Evolutionary conservation across 1,140 invertebrate species (phyloP).

Genomic region (Maconellicoccus hirsutus): DNA sequence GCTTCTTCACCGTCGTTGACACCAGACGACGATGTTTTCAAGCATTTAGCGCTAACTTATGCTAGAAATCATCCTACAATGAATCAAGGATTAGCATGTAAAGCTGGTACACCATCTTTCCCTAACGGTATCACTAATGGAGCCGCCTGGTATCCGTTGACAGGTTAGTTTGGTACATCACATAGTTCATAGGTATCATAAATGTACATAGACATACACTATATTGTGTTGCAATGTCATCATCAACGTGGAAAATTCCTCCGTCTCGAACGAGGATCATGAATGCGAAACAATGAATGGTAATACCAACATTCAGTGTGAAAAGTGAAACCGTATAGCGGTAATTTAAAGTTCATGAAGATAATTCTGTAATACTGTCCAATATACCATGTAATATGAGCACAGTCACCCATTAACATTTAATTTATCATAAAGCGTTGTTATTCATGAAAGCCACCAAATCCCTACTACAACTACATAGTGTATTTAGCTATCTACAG

Average conservation of each 20-base stretch:
- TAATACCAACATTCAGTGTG: not conserved
- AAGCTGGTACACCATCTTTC: constrained; percentile 55
- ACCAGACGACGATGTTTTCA: constrained; percentile 89
- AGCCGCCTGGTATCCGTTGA: constrained; percentile 82
- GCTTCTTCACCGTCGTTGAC: constrained; percentile 40
- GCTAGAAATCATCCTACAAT: constrained; percentile 79
- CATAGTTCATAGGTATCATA: too few species aligned
- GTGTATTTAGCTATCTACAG: too few species aligned
- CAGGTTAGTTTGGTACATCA: constrained; percentile 41
- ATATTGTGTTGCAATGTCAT: too few species aligned
- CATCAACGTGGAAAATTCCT: not conserved
- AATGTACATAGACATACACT: too few species aligned
- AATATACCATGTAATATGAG: too few species aligned
- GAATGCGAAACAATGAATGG: not conserved
- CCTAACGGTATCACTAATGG: constrained; percentile 82
- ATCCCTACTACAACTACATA: too few species aligned
- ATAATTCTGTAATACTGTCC: not conserved
- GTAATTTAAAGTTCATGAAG: not conserved
- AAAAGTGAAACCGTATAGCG: constrained; percentile 3
- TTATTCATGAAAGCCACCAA: not conserved
- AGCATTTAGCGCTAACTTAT: constrained; percentile 77
- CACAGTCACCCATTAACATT: not conserved
- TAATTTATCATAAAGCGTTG: not conserved
- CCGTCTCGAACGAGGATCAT: not conserved
- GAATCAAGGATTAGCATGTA: constrained; percentile 69